Evolutionary conservation across 2,797 vertebrate species (phyloP).

Genomic region (Lithobates pipiens): DNA sequence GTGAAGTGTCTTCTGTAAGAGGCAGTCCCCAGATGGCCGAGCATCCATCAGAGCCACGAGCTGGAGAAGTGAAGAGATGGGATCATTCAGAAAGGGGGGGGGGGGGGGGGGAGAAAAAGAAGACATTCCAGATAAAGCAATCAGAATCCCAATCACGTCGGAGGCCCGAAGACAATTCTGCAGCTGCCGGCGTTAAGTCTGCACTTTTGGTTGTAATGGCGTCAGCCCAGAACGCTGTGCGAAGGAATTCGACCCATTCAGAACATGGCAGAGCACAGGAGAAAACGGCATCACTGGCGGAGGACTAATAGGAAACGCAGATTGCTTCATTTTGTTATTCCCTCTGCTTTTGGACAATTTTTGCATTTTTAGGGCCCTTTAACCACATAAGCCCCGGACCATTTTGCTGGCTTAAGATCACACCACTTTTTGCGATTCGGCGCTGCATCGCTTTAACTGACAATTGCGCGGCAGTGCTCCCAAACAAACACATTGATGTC

Average conservation of each 20-base stretch:
- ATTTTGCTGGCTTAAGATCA: no score
- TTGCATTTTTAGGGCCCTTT: conserved; percentile 7
- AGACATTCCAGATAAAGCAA: conserved; percentile 25
- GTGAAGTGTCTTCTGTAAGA: conserved; percentile 57
- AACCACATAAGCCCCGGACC: no score
- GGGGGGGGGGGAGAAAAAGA: neutral
- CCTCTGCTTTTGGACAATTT: neutral
- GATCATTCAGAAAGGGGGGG: conserved; percentile 14
- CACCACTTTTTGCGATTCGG: no score
- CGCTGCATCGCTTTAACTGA: no score
- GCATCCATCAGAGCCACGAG: conserved; percentile 53
- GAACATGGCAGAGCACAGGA: neutral
- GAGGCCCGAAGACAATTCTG: conserved; percentile 41
- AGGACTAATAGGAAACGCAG: neutral
- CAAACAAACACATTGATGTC: no score
- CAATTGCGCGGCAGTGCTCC: no score
- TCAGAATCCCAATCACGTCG: conserved; percentile 49
- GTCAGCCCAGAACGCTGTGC: neutral
- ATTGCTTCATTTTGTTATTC: conserved; percentile 2
- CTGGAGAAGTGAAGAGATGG: conserved; percentile 50
- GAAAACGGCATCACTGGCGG: neutral
- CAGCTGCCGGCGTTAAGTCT: conserved; percentile 43
- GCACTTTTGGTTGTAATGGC: neutral
- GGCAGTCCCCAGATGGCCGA: conserved; percentile 51
- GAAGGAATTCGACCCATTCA: neutral